Evolutionary conservation across 2,888 invertebrate genomes (phyloP).

Genomic region (Plusia festucae): DNA sequence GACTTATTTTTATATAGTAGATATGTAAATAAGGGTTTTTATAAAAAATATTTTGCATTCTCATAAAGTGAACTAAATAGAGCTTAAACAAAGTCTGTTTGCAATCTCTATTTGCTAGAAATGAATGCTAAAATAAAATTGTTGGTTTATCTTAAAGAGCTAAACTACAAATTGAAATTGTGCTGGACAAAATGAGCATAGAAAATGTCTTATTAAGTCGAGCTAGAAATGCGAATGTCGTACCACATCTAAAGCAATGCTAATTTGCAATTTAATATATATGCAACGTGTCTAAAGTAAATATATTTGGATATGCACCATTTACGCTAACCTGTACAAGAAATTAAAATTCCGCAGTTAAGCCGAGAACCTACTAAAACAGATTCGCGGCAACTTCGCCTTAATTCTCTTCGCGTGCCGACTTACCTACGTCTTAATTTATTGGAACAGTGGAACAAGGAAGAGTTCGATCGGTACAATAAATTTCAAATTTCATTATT

Average conservation of each 20-base stretch:
- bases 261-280: background rate
- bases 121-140: background rate
- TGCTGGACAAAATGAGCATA: slow-evolving; percentile 1
- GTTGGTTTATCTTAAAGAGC: background rate
- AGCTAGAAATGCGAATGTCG: background rate
- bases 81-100: background rate
- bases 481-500: slow-evolving; percentile 89
- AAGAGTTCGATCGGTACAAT: slow-evolving; percentile 81
- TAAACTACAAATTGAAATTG: slow-evolving; percentile 7
- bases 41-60: background rate
- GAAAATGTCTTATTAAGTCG: slow-evolving; percentile 3
- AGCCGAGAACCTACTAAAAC: slow-evolving; percentile 63
- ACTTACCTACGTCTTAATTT: slow-evolving; percentile 77
- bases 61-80: too few relatives aligned
- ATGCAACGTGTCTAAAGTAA: background rate
- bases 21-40: background rate
- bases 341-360: slow-evolving; percentile 66
- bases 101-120: background rate
- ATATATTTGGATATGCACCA: slow-evolving; percentile 18
- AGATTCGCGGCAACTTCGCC: slow-evolving; percentile 64
- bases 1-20: too few relatives aligned
- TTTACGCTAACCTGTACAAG: slow-evolving; percentile 49
- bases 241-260: background rate
- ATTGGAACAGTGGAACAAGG: slow-evolving; percentile 78
- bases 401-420: slow-evolving; percentile 71